These are phyloP conservation scores for Drosophila atripex DNA, from an alignment of 2,888 invertebrate species.

Conservation along the genomic window DNA sequence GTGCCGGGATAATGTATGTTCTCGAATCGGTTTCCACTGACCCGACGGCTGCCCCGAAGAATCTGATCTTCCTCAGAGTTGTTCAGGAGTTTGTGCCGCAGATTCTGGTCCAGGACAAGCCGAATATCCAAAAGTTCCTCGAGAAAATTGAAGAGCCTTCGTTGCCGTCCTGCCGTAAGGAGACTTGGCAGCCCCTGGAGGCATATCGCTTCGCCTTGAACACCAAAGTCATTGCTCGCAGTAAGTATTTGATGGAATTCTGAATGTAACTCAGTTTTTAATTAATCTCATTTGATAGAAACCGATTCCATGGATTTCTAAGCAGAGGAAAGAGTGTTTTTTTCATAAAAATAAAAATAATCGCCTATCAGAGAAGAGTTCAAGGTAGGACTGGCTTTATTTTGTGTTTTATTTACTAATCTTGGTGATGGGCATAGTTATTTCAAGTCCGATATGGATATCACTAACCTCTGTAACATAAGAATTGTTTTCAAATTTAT, in stretches of 20 bases:
- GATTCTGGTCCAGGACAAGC: constrained; percentile 53
- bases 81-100: constrained; percentile 54
- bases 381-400: not conserved
- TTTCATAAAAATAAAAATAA: not conserved
- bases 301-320: not conserved
- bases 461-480: not conserved
- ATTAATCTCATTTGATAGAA: not conserved
- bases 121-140: constrained; percentile 21
- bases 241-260: constrained; percentile 15
- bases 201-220: constrained; percentile 42
- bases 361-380: not conserved
- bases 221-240: not conserved
- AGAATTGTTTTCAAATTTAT: not conserved
- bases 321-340: not conserved
- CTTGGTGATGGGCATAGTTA: not conserved
- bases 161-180: constrained; percentile 5
- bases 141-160: constrained; percentile 15
- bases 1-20: constrained; percentile 56
- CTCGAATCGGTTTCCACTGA: not conserved
- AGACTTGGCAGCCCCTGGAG: constrained; percentile 37
- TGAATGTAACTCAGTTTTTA: not conserved
- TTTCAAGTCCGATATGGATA: not conserved
- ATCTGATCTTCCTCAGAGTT: constrained; percentile 45
- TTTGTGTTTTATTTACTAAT: constrained; percentile 1
- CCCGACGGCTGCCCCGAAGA: constrained; percentile 13